These are phyloP conservation scores for Sphecodes monilicornis DNA, from an alignment of 2,888 invertebrate genomes.

Conservation along the genomic window DNA sequence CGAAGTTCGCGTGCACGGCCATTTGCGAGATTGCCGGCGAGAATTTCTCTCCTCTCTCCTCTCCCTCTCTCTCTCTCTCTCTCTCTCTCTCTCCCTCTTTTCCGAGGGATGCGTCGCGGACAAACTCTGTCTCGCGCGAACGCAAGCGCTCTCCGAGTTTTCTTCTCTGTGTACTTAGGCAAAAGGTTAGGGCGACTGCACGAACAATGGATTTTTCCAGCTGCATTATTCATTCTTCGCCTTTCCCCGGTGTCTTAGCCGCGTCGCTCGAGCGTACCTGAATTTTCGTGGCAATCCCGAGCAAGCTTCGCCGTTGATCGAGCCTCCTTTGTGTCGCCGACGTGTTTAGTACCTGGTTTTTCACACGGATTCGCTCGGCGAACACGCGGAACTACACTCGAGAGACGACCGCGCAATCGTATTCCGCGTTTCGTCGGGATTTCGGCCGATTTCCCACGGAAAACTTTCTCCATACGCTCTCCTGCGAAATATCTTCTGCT, in stretches of 20 bases:
- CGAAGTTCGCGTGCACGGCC: constrained; percentile 49
- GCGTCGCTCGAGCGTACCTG: constrained; percentile 30
- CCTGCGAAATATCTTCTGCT: background rate
- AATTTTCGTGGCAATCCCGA: constrained; percentile 50
- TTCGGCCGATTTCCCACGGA: background rate
- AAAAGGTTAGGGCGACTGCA: constrained; percentile 56
- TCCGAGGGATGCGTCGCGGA: constrained; percentile 42
- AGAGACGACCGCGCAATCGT: background rate
- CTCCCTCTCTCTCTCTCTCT: background rate
- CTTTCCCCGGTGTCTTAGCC: constrained; percentile 18
- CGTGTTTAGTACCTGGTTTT: background rate
- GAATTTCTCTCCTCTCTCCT: constrained; percentile 46
- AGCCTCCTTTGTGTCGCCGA: constrained; percentile 39
- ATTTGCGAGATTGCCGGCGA: constrained; percentile 62
- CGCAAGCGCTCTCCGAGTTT: constrained; percentile 6
- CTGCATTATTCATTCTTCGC: constrained; percentile 63
- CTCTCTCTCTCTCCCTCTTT: background rate
- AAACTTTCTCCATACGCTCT: background rate
- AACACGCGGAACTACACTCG: background rate
- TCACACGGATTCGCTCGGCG: constrained; percentile 18
- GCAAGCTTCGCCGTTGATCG: constrained; percentile 42
- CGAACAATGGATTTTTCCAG: constrained; percentile 64
- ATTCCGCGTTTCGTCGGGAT: background rate
- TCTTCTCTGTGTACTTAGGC: constrained; percentile 58
- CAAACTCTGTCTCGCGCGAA: constrained; percentile 45